Percentiles rank a stretch among this genome's conserved stretches.
These are phyloP conservation scores for Aegypius monachus DNA, from an alignment of 2,113 vertebrate genomes.

Conservation along the genomic window DNA sequence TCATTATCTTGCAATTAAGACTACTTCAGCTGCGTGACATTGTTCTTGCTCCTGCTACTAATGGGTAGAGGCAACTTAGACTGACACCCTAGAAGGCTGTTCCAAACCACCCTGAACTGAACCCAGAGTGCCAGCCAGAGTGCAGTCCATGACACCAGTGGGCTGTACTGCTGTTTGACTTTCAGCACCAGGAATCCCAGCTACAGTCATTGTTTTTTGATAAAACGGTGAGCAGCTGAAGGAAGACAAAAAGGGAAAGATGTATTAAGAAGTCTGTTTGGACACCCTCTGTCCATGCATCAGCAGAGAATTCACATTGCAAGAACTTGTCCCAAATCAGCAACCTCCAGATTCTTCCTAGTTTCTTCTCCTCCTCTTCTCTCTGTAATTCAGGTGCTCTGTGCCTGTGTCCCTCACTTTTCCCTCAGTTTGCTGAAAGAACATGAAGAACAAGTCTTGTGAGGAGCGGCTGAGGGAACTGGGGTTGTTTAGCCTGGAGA, in stretches of 20 bases:
- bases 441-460: background rate
- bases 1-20: background rate
- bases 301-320: background rate
- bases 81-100: background rate
- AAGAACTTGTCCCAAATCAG: background rate
- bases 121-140: background rate
- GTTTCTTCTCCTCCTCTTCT: background rate
- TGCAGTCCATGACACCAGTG: background rate
- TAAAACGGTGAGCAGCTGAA: background rate
- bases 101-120: background rate
- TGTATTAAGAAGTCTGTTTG: background rate
- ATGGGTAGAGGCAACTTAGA: background rate
- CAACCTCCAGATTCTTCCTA: background rate
- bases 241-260: background rate
- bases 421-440: background rate
- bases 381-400: background rate
- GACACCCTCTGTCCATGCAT: background rate
- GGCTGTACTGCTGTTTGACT: background rate
- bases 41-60: background rate
- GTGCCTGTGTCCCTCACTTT: background rate
- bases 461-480: background rate
- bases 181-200: background rate
- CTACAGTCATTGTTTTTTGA: accelerated
- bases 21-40: background rate
- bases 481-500: background rate